Evolutionary conservation across 2,797 vertebrate genomes (phyloP), one percentile per base, ranked within the genome.

Genomic region (Oreochromis grahami): DNA sequence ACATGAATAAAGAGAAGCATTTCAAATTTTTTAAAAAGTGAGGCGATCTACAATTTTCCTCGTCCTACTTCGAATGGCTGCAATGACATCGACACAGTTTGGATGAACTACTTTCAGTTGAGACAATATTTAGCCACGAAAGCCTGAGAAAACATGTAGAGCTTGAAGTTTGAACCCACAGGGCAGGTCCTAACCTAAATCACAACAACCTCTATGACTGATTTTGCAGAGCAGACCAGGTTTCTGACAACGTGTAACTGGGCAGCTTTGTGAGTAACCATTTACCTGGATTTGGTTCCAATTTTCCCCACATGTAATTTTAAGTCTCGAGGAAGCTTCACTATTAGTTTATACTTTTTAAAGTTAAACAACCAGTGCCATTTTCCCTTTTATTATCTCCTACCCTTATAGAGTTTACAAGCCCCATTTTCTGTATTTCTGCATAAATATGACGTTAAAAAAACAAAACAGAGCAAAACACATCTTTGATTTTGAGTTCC

Each of bases 91-190:
- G 72, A 79, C 8, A 11, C 50, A 63, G 21, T 68, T 83, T 29
- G 56, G 4, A 55, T 12, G 13, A 76, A 84, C 86, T 77, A 55
- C 55, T 51, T 50, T 77, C 13, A 11, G 41, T 26, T 26, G 7
- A 70, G 38, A 51, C 29, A 45, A 70, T 26, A n/a, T 36, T 81
- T 68, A 63, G 24, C n/a, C 32, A 76, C 15, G 7, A 10, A 80
- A 36, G 29, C 6, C 48, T 56, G 19, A 17, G 36, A 79, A 79
- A 53, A 58, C 26, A 63, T 45, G 55, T 45, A 6, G 36, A 60
- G 32, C 38, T 24, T 82, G 58, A 88, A 74, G 83, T 78, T 41
- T 55, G 3, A 76, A 51, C 74, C 29, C 38, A 12, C n/a, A 74
- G 26, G 3, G 8, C 48, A 51, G 34, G 32, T 83, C 21, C 43